Evolutionary conservation across 1,140 invertebrate species (phyloP).

Genomic region (Aplysia californica): DNA sequence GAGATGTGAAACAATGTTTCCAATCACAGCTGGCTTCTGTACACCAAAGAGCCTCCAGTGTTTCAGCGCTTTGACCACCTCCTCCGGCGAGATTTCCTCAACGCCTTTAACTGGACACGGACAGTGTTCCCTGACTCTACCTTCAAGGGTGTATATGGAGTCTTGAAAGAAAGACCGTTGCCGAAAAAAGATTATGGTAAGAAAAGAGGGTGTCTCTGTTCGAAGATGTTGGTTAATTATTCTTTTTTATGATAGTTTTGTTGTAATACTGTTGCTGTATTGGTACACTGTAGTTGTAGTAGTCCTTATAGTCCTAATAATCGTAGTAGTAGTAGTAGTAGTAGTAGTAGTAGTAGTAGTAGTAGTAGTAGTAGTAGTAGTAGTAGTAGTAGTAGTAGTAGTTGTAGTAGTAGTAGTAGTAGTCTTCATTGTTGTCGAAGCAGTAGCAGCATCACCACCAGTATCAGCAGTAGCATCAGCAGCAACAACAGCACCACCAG

Average conservation of each 20-base stretch:
- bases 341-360: background rate
- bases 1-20: too few relatives aligned
- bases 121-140: background rate
- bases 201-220: too few relatives aligned
- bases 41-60: conserved; percentile 6
- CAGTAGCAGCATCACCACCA: background rate
- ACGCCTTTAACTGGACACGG: background rate
- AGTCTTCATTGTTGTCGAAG: background rate
- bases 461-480: background rate
- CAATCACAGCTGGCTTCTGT: background rate
- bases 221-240: too few relatives aligned
- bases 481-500: background rate
- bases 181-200: background rate
- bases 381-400: background rate
- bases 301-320: too few relatives aligned
- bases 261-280: too few relatives aligned
- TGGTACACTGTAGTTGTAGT: too few relatives aligned
- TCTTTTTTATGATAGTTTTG: too few relatives aligned
- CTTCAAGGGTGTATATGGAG: background rate
- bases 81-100: background rate
- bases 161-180: background rate
- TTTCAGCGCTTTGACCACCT: background rate
- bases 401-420: background rate
- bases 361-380: background rate
- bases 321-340: background rate